Percentiles rank a stretch among this genome's conserved stretches.
These are phyloP conservation scores for Parochlus steinenii DNA, from an alignment of 2,888 invertebrate species.

Conservation along the genomic window DNA sequence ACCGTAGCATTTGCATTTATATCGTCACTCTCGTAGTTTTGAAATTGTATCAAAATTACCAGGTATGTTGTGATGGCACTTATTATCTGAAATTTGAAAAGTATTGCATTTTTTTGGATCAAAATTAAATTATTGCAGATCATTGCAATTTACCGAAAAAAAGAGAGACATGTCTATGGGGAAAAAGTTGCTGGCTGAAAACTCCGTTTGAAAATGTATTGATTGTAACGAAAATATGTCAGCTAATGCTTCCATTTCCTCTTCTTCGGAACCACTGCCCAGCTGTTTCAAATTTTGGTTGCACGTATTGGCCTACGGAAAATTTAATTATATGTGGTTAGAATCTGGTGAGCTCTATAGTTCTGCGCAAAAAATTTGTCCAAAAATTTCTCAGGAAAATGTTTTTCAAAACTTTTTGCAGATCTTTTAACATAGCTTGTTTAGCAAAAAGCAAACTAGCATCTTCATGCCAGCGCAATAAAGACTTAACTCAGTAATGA, in stretches of 20 bases:
- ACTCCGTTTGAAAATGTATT: constrained; percentile 11
- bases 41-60: constrained; percentile 12
- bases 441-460: too few relatives aligned
- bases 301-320: constrained; percentile 4
- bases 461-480: too few relatives aligned
- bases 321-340: too few relatives aligned
- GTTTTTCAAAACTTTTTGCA: too few relatives aligned
- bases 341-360: too few relatives aligned
- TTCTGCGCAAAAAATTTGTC: too few relatives aligned
- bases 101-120: too few relatives aligned
- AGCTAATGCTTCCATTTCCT: constrained; percentile 5
- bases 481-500: too few relatives aligned
- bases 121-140: too few relatives aligned
- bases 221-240: constrained; percentile 11
- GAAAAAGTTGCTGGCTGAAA: constrained; percentile 11
- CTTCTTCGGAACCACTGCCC: constrained; percentile 7
- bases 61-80: constrained; percentile 11
- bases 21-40: constrained; percentile 8
- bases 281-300: constrained; percentile 2
- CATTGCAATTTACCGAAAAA: constrained; percentile 8
- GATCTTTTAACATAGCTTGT: too few relatives aligned
- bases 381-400: too few relatives aligned
- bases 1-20: background rate
- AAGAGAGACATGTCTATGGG: constrained; percentile 12
- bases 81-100: too few relatives aligned